Base-by-base conservation (phyloP, 92 coral and sea anemone species). In the Palythoa caribaeorum region DNA sequence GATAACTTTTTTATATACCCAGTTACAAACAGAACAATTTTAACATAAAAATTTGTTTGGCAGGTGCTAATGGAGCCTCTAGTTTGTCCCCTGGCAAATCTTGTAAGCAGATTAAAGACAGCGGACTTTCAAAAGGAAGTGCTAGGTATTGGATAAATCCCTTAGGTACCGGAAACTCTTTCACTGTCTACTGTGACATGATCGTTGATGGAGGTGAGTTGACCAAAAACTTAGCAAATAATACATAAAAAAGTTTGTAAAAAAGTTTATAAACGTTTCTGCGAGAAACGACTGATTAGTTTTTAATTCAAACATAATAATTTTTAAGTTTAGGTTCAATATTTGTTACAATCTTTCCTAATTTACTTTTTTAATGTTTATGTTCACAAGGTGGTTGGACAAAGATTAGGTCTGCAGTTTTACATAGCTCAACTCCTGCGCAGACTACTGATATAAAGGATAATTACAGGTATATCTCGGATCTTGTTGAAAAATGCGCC, bases 71-170 rank as follows among this genome's bases (percentile, higher is more conserved):
- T 69, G 88, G 88, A 21, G 19, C 81, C 28, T 72, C 88, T 2
- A 19, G 16, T 36, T 14, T 28, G 9, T 35, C 68, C 48, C 80
- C 88, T 37, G 77, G 79, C 4, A 71, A 84, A 20, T 84, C 88
- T 28, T 84, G 88, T 73, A 60, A 71, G 62, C 77, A 84, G 65
- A 48, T 84, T 28, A 62, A 51, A 15, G 54, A 71, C 7, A 11
- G 12, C 37, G 53, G 68, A 8, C 51, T 54, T 53, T 75, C 77
- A 35, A 84, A 59, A 5, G 71, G 80, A 2, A 47, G 60, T 19
- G 76, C 70, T 17, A 77, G 51, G 20, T 87, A 87, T 19, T 87
- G 90, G 90, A 77, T 87, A 76, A 76, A 19, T 63, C 40, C 38
- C 3, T 35, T 77, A 16, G 68, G 66, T 6, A 77, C n/a, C 0